Evolutionary conservation across 2,113 vertebrate genomes (phyloP).

Genomic region (Grammomys dolichurus): DNA sequence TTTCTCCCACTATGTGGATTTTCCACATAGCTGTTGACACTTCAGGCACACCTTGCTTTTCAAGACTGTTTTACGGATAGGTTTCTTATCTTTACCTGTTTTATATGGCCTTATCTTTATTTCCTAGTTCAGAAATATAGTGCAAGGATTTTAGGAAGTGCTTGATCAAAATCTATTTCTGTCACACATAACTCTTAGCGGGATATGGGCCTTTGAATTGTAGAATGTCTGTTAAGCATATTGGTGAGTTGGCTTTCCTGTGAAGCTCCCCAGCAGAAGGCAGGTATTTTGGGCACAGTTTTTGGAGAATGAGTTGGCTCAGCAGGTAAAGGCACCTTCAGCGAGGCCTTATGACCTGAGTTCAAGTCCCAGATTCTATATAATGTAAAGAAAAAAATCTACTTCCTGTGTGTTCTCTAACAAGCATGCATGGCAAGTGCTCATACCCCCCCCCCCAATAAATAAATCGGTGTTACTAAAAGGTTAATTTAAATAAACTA

Average conservation of each 20-base stretch:
- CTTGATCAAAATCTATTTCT: constrained; percentile 30
- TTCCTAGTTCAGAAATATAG: neutral
- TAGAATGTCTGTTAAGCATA: neutral
- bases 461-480: neutral
- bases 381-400: neutral
- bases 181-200: constrained; percentile 18
- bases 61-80: neutral
- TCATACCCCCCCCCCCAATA: neutral
- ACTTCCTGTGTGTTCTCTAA: neutral
- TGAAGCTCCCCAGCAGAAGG: neutral
- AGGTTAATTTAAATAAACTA: neutral
- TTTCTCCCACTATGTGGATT: neutral
- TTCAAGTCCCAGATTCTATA: neutral
- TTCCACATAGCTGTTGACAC: neutral
- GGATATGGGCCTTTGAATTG: neutral
- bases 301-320: neutral
- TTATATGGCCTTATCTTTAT: neutral
- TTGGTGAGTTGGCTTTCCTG: neutral
- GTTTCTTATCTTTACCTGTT: constrained; percentile 18
- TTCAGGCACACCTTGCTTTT: neutral
- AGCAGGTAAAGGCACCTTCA: neutral
- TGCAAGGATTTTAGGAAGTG: neutral
- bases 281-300: neutral
- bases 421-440: neutral
- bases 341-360: neutral